A percentile compares a stretch with the other conserved stretches of the same genome.
Conservation (phyloP, 2,113 vertebrate species). For the Neolamprologus tretocephalus region DNA sequence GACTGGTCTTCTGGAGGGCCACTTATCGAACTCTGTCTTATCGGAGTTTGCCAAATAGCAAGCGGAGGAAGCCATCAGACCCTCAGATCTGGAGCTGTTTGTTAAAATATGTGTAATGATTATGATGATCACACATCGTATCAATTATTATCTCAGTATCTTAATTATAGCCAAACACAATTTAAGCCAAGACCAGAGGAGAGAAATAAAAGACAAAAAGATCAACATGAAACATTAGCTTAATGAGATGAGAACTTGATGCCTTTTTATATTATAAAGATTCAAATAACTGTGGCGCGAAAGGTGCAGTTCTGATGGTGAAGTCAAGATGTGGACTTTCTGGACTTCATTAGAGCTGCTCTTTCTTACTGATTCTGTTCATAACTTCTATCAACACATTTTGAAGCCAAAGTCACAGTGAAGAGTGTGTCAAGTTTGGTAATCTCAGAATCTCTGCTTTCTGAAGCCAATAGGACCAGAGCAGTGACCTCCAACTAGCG, state of each 20-base stretch:
- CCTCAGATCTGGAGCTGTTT: not conserved
- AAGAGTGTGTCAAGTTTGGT: not conserved
- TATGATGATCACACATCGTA: not conserved
- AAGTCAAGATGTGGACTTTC: not conserved
- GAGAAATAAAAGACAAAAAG: not conserved
- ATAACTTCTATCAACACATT: not conserved
- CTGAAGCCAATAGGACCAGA: not conserved
- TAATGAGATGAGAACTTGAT: not conserved
- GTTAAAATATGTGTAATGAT: not conserved
- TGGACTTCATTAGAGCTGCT: not conserved
- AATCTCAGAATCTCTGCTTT: not conserved
- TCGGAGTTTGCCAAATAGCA: constrained; percentile 22
- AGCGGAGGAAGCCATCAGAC: not conserved
- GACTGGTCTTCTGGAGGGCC: constrained; percentile 14
- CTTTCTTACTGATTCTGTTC: not conserved
- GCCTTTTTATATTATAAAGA: not conserved
- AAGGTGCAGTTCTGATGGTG: not conserved
- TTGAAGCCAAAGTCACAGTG: not conserved
- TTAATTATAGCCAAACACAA: not conserved
- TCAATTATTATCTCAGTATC: not conserved
- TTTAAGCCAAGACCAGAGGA: not conserved
- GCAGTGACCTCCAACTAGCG: not conserved
- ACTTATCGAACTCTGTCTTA: constrained; percentile 8
- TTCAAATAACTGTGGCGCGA: not conserved
- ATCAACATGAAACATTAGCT: not conserved